Evolutionary conservation across 2,797 vertebrate genomes (phyloP).

Genomic region (Xyrichtys novacula): DNA sequence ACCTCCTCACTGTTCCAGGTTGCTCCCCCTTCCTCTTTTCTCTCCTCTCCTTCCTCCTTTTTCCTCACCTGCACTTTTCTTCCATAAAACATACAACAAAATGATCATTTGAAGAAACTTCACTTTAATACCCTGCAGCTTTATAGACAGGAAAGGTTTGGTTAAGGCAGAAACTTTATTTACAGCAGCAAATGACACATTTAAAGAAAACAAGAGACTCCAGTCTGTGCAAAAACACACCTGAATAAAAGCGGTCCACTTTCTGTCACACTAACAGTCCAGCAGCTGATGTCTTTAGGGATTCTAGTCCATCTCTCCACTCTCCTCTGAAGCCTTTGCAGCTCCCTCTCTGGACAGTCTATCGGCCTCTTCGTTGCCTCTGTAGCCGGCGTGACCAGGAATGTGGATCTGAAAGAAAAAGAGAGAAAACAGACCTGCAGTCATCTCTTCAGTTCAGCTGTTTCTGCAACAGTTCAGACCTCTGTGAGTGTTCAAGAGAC

Average conservation of each 20-base stretch:
- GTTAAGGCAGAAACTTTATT: not conserved
- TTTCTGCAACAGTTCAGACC: too few species aligned
- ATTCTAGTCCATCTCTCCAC: accelerated
- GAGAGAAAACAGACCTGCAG: not conserved
- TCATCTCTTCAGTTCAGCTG: not conserved
- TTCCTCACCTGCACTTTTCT: not conserved
- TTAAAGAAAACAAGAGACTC: too few species aligned
- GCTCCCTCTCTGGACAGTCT: conserved; percentile 93
- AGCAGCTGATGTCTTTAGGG: conserved; percentile 1
- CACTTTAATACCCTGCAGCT: too few species aligned
- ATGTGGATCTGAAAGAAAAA: conserved; percentile 87
- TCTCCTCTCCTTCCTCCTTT: not conserved
- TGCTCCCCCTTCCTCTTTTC: not conserved
- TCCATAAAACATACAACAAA: not conserved
- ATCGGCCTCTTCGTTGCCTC: conserved; percentile 95
- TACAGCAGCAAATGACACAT: conserved; percentile 17
- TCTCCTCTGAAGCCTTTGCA: conserved; percentile 55
- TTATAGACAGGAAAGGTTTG: not conserved
- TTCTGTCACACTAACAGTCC: not conserved
- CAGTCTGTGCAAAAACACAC: conserved; percentile 1
- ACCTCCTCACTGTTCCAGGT: not conserved
- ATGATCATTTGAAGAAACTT: not conserved
- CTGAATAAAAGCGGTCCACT: not conserved
- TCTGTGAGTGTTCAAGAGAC: too few species aligned
- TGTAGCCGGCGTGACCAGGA: conserved; percentile 93